Evolutionary conservation across 1,140 invertebrate species (phyloP), one percentile per base, ranked within the genome.

Genomic region (Plodia interpunctella): DNA sequence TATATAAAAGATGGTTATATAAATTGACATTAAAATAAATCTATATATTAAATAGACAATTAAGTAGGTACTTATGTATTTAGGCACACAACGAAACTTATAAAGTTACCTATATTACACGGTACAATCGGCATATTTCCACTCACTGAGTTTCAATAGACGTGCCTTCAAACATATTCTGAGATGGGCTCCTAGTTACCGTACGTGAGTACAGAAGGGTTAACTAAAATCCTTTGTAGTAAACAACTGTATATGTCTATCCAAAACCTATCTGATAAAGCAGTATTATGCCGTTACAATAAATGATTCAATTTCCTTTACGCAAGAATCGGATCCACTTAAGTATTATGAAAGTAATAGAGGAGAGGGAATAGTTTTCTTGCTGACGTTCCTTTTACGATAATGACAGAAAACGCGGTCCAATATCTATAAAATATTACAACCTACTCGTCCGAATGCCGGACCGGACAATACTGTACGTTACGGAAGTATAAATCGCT

Each of bases 221-320:
- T 70, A 67, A 61, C 58, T 62, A 54, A 49, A 32, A 38, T 19
- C 57, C 54, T 65, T 62, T 66, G 65, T 64, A 63, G 65, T 66
- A 72, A 75, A 72, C 67, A 74, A 69, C 59, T 65, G 63, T 62
- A 65, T 55, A 70, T 74, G 75, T 85, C 76, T 74, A 83, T 81
- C 68, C 65, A 69, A 82, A 83, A 80, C 70, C 76, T 76, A 88
- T 84, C 80, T 77, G 80, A 85, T 80, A 80, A 80, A 78, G 72
- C 76, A 76, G 79, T 78, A 83, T 81, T 82, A 79, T 78, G 61
- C 76, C 69, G 70, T 88, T 83, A 86, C 86, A 87, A 86, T 86
- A 87, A 87, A 86, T 84, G 83, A 87, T 86, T 83, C 82, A 84
- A 88, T 87, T 87, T 86, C 78, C 83, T 83, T 78, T 79, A 85